These are phyloP conservation scores for Perca schrenkii DNA, from an alignment of 2,113 vertebrate genomes.

Conservation along the genomic window DNA sequence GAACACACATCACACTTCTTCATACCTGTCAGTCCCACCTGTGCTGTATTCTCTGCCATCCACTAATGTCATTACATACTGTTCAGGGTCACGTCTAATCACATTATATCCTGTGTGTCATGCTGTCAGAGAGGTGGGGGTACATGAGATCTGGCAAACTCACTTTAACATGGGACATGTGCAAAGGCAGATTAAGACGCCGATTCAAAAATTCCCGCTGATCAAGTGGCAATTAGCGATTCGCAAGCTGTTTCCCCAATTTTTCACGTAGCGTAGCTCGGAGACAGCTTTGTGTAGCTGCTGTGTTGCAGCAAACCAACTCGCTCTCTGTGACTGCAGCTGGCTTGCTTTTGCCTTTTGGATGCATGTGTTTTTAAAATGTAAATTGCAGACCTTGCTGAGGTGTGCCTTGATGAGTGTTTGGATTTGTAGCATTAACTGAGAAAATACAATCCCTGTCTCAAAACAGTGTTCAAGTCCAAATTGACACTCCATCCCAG, in stretches of 20 bases:
- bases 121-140: not conserved
- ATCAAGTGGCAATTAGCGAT: constrained; percentile 48
- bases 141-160: constrained; percentile 20
- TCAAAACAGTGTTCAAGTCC: not conserved
- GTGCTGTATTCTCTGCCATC: not conserved
- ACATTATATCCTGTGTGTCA: constrained; percentile 6
- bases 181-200: constrained; percentile 29
- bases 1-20: not conserved
- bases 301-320: constrained; percentile 21
- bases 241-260: constrained; percentile 53
- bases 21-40: constrained; percentile 13
- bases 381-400: not conserved
- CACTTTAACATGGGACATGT: constrained; percentile 27
- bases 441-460: no score
- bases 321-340: constrained; percentile 29
- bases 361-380: constrained; percentile 3
- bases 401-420: constrained; percentile 6
- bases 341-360: constrained; percentile 1
- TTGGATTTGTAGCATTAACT: constrained; percentile 4
- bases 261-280: constrained; percentile 8
- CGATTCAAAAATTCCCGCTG: constrained; percentile 39
- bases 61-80: not conserved
- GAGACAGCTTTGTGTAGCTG: constrained; percentile 28
- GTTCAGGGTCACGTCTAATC: constrained; percentile 36
- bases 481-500: not conserved